phyloP scores from a whole-genome alignment of 2,797 vertebrate genomes.

The Tragopan temminckii region DNA sequence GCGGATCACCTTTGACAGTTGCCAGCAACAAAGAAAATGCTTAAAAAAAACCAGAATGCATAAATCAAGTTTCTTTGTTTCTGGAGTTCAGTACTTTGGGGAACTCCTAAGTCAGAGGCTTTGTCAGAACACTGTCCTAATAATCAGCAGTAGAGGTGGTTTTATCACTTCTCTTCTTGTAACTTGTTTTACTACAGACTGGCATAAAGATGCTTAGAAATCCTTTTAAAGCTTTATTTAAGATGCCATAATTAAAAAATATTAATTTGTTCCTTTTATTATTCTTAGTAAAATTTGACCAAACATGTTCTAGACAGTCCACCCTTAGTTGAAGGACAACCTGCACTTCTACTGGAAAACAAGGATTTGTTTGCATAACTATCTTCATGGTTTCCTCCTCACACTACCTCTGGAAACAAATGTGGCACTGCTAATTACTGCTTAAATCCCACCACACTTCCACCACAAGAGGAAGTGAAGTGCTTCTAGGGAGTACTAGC shows the following conservation, averaged over 20 bases:
- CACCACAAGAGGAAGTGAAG: background rate
- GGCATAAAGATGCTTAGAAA: background rate
- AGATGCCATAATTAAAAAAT: background rate
- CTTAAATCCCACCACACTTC: background rate
- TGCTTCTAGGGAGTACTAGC: background rate
- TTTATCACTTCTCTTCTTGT: background rate
- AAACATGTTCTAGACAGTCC: background rate
- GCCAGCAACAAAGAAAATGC: background rate
- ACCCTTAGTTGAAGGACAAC: background rate
- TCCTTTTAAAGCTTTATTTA: background rate
- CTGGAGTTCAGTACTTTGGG: background rate
- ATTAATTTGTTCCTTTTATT: background rate
- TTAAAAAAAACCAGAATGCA: background rate
- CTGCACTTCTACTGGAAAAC: background rate
- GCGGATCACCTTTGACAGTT: background rate
- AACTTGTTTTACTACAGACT: background rate
- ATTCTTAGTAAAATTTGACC: background rate
- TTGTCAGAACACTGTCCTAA: background rate
- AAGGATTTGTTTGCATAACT: background rate
- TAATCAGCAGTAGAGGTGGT: background rate
- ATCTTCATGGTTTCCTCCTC: background rate
- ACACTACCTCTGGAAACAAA: fast-evolving
- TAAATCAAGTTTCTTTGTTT: background rate
- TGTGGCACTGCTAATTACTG: background rate
- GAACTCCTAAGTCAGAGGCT: background rate